Conservation (phyloP, 2,888 invertebrate genomes). For the Pedicia rivosa region DNA sequence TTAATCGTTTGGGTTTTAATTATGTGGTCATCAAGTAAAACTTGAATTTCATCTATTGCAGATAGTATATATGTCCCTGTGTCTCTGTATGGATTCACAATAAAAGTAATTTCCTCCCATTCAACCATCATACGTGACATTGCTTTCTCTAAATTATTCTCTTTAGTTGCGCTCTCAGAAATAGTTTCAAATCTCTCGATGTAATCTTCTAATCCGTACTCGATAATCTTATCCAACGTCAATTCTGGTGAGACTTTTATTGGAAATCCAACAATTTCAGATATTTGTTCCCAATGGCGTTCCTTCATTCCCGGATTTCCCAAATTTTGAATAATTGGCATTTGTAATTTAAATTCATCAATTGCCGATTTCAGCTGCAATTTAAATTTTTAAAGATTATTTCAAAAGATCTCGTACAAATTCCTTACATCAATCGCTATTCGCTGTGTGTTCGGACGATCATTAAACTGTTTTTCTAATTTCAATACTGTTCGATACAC, state of each 20-base stretch:
- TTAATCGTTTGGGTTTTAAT: slow-evolving; percentile 97
- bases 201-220: slow-evolving; percentile 78
- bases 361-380: slow-evolving; percentile 37
- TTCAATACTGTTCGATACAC: slow-evolving; percentile 57
- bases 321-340: slow-evolving; percentile 84
- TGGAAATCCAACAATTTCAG: slow-evolving; percentile 88
- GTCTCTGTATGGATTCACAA: slow-evolving; percentile 60
- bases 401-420: not conserved
- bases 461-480: slow-evolving; percentile 71
- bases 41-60: slow-evolving; percentile 85
- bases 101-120: slow-evolving; percentile 72
- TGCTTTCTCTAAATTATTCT: slow-evolving; percentile 81
- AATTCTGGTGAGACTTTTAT: slow-evolving; percentile 69
- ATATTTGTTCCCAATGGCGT: slow-evolving; percentile 88
- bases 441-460: slow-evolving; percentile 53
- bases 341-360: slow-evolving; percentile 71
- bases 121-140: slow-evolving; percentile 79
- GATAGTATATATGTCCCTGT: slow-evolving; percentile 84
- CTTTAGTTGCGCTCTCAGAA: slow-evolving; percentile 90
- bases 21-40: slow-evolving; percentile 85
- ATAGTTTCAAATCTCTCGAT: slow-evolving; percentile 79
- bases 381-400: not conserved
- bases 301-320: slow-evolving; percentile 90
- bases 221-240: slow-evolving; percentile 72
- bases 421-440: slow-evolving; percentile 42